Base-by-base conservation (phyloP, 92 coral and sea anemone genomes). In the Diadumene lineata region DNA sequence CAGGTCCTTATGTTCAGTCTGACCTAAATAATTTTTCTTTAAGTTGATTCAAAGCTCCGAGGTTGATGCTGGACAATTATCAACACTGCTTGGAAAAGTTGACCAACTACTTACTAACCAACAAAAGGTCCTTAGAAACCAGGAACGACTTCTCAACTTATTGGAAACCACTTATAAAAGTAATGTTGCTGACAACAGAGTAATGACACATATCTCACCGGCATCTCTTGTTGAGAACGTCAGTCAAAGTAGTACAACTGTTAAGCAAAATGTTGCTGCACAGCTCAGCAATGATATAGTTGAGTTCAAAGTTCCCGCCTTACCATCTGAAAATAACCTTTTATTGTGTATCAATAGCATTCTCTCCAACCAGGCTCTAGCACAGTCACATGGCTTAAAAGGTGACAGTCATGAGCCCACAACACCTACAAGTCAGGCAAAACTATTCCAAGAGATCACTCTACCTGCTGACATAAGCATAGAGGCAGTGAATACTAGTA, bases 21-120 rank as follows among this genome's bases (percentile, higher is more conserved):
- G 91, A 86, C 91, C 77, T 74, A 70, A 81, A 77, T 86, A 82
- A 86, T 86, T 84, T 86, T 80, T 86, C 87, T 86, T 86, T 86
- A 84, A 86, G 91, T 86, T 86, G 73, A 70, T 77, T 86, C 84
- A 70, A 70, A 79, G 84, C 84, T 70, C 71, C 29, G 92, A 83
- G 75, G 79, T 83, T 77, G 92, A 85, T 74, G 75, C 92, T 81
- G 88, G 77, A 73, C 83, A 75, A 58, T 84, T 87, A 43, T 30
- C 76, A 32, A 74, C 85, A 68, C 85, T 87, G 78, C 82, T 87
- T 43, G 70, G 81, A 76, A 83, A 79, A 60, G 88, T 87, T 74
- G 92, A 87, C 74, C 76, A 78, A 74, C 87, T 87, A 46, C 88
- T 87, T 18, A 67, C 70, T 68, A 82, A 87, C 62, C 92, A 87